Evolutionary conservation across 2,888 invertebrate species (phyloP).

Genomic region (Biston stratarius): DNA sequence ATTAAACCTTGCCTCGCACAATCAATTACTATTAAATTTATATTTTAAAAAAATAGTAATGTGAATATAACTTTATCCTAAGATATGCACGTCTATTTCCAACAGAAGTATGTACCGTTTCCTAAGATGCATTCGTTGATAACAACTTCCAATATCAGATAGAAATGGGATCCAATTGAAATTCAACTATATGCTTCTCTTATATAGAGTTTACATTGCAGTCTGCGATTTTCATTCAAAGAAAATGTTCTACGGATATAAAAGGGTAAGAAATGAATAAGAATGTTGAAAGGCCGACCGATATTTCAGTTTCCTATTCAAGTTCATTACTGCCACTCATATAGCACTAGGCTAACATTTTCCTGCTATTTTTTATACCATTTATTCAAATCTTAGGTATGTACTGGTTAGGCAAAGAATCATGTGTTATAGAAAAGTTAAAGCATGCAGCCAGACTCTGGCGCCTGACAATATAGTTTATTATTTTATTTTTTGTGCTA

Average conservation of each 20-base stretch:
- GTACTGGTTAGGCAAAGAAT: too few species aligned
- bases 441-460: neutral
- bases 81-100: neutral
- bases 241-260: slow-evolving; percentile 14
- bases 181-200: neutral
- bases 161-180: neutral
- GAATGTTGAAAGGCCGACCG: slow-evolving; percentile 15
- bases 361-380: neutral
- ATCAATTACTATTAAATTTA: too few species aligned
- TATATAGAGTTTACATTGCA: neutral
- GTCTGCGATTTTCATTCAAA: slow-evolving; percentile 14
- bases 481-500: too few species aligned
- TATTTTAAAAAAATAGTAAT: too few species aligned
- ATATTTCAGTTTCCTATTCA: slow-evolving; percentile 11
- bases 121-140: slow-evolving; percentile 1
- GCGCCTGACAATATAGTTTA: too few species aligned
- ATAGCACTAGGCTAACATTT: neutral
- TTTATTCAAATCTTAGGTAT: neutral
- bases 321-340: neutral
- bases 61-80: neutral
- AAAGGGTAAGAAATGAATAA: slow-evolving; percentile 26
- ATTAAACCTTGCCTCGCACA: too few species aligned
- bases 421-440: too few species aligned
- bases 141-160: neutral
- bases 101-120: neutral